A percentile compares a stretch with the other conserved stretches of the same genome.
Conservation (phyloP, 2,113 vertebrate species). For the Promerops cafer region DNA sequence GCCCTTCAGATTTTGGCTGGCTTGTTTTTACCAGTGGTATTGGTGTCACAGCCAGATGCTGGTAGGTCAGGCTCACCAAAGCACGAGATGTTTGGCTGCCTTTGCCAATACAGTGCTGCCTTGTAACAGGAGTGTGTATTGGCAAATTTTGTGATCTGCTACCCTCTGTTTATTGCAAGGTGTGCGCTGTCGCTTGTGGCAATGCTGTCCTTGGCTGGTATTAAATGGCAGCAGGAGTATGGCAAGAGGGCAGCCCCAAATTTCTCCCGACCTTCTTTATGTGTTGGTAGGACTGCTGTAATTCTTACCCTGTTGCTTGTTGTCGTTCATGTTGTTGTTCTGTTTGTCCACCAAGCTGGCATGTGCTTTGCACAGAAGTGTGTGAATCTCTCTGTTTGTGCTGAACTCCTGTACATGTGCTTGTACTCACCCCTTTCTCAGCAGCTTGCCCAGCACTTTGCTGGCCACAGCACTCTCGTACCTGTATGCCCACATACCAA, state of each 20-base stretch:
- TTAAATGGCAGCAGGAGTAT: neutral
- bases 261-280: neutral
- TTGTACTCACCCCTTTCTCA: neutral
- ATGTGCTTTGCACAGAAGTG: neutral
- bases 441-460: neutral
- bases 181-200: neutral
- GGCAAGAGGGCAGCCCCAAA: neutral
- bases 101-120: neutral
- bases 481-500: accelerated
- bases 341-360: neutral
- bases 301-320: neutral
- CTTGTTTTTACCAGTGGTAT: neutral
- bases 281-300: conserved; percentile 4
- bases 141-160: neutral
- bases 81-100: neutral
- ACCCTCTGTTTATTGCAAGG: neutral
- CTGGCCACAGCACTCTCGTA: accelerated
- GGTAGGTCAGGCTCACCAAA: neutral
- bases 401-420: neutral
- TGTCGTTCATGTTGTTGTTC: neutral
- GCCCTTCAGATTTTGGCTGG: neutral
- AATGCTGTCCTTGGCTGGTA: conserved; percentile 2
- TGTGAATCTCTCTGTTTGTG: neutral
- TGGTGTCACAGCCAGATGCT: neutral
- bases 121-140: neutral